Evolutionary conservation across 92 coral and sea anemone species (phyloP), one percentile per base, ranked within the genome.

Genomic region (Bergia puertoricense): DNA sequence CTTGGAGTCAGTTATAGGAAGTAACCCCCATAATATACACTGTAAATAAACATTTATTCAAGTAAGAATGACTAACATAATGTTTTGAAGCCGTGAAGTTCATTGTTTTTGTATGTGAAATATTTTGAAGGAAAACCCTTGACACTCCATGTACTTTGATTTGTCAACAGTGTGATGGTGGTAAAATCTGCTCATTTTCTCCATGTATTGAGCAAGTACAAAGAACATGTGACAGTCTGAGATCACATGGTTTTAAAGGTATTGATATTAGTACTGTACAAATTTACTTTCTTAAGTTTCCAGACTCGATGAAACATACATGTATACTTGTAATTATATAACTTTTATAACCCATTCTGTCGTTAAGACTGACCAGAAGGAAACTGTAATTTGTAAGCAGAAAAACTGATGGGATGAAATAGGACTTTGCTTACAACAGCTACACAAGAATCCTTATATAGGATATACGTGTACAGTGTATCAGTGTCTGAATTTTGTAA

Each of bases 121-220:
- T 3, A 11, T 6, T 67, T 82, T 43, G 20, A 18, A 68, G 16
- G 7, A 45, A 2, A 11, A 15, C 8, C 57, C 76, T 42, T 46
- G 44, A 39, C 6, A 50, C 36, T 71, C 14, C 54, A 39, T 18
- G 86, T 39, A 11, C 37, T 54, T 79, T 51, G 8, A 20, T 18
- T 82, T 38, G 75, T 82, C 38, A 73, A 37, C 94, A 96, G 99
- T 18, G 72, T 62, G 94, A 92, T 67, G 99, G 99, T 38, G 98
- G 99, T 71, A 88, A 94, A 71, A 88, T 97, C 46, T 97, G 98
- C 45, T 97, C 99, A 23, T 97, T 97, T 88, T 97, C 99, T 22
- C 99, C 99, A 2, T 97, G 99, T 77, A 97, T 97, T 80, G 99
- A 97, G 66, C 99, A 97, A 93, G 99, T 97, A 2, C 99, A 97